Evolutionary conservation across 2,797 vertebrate species (phyloP), one percentile per base, ranked within the genome.

Genomic region (Anguilla marmorata): DNA sequence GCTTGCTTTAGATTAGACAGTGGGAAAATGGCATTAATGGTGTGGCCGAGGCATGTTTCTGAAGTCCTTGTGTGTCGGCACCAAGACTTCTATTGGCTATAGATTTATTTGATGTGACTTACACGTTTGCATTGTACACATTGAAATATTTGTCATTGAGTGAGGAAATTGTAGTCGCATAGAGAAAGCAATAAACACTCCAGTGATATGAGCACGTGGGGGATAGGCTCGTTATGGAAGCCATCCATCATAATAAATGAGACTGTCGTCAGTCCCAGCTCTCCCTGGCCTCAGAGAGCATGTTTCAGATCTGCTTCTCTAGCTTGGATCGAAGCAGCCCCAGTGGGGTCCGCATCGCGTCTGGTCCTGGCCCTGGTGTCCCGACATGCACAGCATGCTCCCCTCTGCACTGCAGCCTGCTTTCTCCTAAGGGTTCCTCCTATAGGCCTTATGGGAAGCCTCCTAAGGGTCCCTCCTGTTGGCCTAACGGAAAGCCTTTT

Each of bases 171-270:
- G 30, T 87, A 19, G 52, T 72, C 54, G 58, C 84, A 1, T 60
- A 88, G 76, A 80, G 80, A 87, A 50, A 72, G 85, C 76, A 63
- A 74, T 84, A 88, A 89, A 33, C 72, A 83, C 83, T 82, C 9
- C 72, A 33, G 72, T 72, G 86, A 50, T 85, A 84, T 60, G 84
- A n/a, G 9, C 63, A 1, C n/a, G 48, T 41, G 24, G 24, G 24
- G 54, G 54, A 83, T 85, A 12, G 30, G 24, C n/a, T 63, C 16
- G 27, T 87, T 63, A 66, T 87, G 74, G 41, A 60, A 27, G 86
- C 24, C 79, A 24, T 87, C 80, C 79, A 63, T 87, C 54, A 87
- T 30, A 48, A 83, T 83, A 87, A 87, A 83, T 33, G 58, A 82
- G 21, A 2, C 52, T 80, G 80, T 11, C 33, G 30, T 74, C 72